Conservation (phyloP, 2,888 invertebrate genomes). For the Laspeyria flexula region DNA sequence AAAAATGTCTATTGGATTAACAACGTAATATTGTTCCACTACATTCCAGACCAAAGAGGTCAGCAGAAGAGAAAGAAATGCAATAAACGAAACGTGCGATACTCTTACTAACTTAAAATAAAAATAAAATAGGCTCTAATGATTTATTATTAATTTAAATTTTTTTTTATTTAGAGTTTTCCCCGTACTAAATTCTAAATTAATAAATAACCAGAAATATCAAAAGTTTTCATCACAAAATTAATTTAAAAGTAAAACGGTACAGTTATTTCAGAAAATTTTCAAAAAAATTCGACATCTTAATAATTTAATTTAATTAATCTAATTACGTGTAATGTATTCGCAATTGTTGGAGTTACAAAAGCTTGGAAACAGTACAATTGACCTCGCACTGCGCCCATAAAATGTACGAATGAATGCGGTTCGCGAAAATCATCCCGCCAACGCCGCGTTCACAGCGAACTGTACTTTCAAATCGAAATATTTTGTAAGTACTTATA, state of each 20-base stretch:
- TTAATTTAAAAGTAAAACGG: background rate
- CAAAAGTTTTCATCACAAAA: background rate
- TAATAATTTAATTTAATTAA: conserved; percentile 15
- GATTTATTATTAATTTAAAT: too few species aligned
- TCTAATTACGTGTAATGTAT: conserved; percentile 13
- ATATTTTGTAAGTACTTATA: too few species aligned
- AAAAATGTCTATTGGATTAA: too few species aligned
- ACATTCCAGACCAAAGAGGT: too few species aligned
- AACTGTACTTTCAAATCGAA: background rate
- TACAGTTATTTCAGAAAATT: conserved; percentile 1
- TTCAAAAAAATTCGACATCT: conserved; percentile 4
- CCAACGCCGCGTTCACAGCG: conserved; percentile 14
- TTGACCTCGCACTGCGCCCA: conserved; percentile 17
- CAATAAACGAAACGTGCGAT: too few species aligned
- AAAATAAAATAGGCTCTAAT: too few species aligned
- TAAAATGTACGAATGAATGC: conserved; percentile 26
- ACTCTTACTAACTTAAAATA: too few species aligned
- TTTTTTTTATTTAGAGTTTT: too few species aligned
- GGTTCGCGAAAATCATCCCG: conserved; percentile 23
- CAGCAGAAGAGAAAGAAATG: too few species aligned
- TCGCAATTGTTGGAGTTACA: conserved; percentile 13
- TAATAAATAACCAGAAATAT: too few species aligned
- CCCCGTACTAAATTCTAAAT: too few species aligned
- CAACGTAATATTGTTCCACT: too few species aligned
- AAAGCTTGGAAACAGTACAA: conserved; percentile 21